Evolutionary conservation across 2,113 vertebrate species (phyloP), one percentile per base, ranked within the genome.

Genomic region (Tichodroma muraria): DNA sequence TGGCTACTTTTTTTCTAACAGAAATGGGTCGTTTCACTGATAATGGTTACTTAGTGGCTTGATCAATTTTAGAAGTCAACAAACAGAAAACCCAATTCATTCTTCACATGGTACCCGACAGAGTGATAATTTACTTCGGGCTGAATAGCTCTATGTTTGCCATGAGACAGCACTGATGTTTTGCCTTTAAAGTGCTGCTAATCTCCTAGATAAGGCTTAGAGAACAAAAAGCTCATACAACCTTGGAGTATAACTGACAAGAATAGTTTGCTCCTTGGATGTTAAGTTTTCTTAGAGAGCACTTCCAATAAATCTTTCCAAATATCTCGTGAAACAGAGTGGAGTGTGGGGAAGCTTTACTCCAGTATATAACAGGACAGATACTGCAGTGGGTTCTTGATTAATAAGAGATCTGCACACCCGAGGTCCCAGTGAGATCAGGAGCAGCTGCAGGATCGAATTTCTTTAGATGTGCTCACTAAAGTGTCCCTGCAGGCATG

Each of bases 61-160:
- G 89, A 95, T 88, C 85, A 93, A 69, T 95, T 91, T 89, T 80
- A 54, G 47, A 73, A 88, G 60, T 47, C 79, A 75, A 23, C 75
- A 88, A 80, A 70, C 31, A 63, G 63, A 80, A 89, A 71, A 65
- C 19, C 24, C 42, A 47, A 33, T 84, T 90, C 59, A 59, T 94
- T 93, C 66, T 71, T 91, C 71, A 56, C 16, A 1, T 30, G 54
- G 17, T 87, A 59, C 38, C 37, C 44, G 33, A 45, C 57, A 72
- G 61, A 23, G 6, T 10, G 24, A 35, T 94, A 53, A 91, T 89
- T 93, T 88, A 85, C 56, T 88, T 42, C 13, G 38, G n/a, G n/a
- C 78, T 88, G 54, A 91, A 85, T 2, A 35, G 57, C 27, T 80
- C 56, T 60, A 0, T 50, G 33, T 71, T 94, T 93, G 64, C 86